Percentiles rank a stretch among this genome's conserved stretches.
These are phyloP conservation scores for Rhadina sibilatrix DNA, from an alignment of 2,113 vertebrate species.

Conservation along the genomic window DNA sequence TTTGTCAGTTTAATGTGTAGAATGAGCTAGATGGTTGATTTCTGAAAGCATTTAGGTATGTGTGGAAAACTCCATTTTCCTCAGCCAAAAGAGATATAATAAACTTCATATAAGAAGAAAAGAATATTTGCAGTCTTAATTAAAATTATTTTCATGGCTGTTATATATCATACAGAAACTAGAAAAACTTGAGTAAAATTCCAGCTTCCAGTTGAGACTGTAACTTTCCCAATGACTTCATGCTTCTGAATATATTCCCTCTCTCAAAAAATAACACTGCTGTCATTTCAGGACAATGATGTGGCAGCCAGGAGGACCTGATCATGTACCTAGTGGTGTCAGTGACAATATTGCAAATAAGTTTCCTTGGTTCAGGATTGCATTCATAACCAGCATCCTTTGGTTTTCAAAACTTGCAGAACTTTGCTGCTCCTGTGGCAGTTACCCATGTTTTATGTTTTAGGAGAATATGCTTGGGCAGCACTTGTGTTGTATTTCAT, in stretches of 20 bases:
- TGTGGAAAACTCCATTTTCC: neutral
- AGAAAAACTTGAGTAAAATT: neutral
- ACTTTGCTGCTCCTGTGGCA: neutral
- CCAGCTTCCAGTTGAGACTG: neutral
- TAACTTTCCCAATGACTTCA: neutral
- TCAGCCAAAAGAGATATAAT: neutral
- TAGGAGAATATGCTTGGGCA: neutral
- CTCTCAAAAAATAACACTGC: neutral
- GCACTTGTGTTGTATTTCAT: neutral
- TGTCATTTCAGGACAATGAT: neutral
- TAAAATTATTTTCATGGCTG: neutral
- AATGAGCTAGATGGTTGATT: neutral
- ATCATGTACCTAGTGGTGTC: neutral
- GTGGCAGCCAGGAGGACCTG: neutral
- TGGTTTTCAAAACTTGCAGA: neutral
- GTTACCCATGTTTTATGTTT: neutral
- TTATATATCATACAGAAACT: neutral
- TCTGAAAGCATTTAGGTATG: neutral
- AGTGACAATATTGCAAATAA: neutral
- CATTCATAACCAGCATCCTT: neutral
- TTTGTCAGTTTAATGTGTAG: neutral
- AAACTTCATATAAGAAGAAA: neutral
- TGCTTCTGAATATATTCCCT: neutral
- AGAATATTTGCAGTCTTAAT: neutral
- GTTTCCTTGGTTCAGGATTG: neutral